Evolutionary conservation across 2,797 vertebrate genomes (phyloP).

Genomic region (Notoglanidium macrostoma): DNA sequence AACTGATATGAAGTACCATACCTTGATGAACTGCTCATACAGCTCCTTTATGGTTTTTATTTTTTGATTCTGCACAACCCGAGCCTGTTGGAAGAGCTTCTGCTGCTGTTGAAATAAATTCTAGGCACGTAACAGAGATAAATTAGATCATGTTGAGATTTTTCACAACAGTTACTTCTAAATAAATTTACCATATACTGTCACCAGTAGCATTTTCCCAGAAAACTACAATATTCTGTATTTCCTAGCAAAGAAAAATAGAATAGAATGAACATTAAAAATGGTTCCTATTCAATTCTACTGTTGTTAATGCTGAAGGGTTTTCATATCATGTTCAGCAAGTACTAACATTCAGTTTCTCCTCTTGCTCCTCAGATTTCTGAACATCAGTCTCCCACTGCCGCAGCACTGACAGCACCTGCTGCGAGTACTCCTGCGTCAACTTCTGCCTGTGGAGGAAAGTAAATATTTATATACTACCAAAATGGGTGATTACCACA

Average conservation of each 20-base stretch:
- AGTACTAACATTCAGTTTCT: slow-evolving; percentile 84
- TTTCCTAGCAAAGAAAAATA: background rate
- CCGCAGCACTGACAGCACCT: slow-evolving; percentile 83
- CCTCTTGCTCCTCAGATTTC: slow-evolving; percentile 86
- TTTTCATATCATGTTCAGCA: background rate
- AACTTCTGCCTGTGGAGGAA: slow-evolving; percentile 81
- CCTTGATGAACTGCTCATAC: slow-evolving; percentile 89
- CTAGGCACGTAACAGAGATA: slow-evolving; percentile 67
- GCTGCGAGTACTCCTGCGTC: slow-evolving; percentile 86
- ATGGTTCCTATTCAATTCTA: background rate
- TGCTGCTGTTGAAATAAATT: slow-evolving; percentile 89
- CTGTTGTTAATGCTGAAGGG: background rate
- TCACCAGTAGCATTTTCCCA: background rate
- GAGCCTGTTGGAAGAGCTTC: slow-evolving; percentile 88
- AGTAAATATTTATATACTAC: background rate
- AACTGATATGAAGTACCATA: slow-evolving; percentile 54
- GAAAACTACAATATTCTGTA: background rate
- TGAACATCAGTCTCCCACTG: slow-evolving; percentile 89
- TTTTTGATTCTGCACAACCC: slow-evolving; percentile 87
- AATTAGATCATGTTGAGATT: slow-evolving; percentile 2
- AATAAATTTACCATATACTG: background rate
- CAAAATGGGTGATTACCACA: background rate
- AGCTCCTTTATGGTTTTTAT: slow-evolving; percentile 86
- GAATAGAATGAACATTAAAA: background rate
- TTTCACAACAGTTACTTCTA: background rate